phyloP scores from a whole-genome alignment of 2,888 invertebrate species.

The Philereme transversata region DNA sequence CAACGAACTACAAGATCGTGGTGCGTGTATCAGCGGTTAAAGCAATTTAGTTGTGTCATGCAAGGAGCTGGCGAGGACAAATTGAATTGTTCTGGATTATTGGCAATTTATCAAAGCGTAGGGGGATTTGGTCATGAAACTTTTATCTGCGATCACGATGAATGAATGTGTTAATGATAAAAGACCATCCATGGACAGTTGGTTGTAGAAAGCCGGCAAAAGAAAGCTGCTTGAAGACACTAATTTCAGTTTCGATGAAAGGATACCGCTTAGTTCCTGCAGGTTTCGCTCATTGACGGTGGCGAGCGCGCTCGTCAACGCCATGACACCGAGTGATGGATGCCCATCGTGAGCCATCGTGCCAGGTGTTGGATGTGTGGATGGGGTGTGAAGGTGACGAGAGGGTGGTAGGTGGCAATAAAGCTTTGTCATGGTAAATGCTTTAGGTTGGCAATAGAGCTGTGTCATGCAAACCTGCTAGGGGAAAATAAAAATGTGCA shows the following conservation, averaged over 20 bases:
- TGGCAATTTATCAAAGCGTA: background rate
- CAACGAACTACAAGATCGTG: conserved; percentile 45
- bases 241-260: no score
- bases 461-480: no score
- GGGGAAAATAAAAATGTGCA: no score
- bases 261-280: no score
- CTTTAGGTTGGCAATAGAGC: no score
- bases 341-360: conserved; percentile 5
- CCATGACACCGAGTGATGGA: conserved; percentile 57
- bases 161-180: no score
- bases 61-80: background rate
- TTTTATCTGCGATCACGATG: no score
- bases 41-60: background rate
- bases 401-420: conserved; percentile 1
- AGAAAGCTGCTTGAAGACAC: no score
- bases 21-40: background rate
- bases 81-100: background rate
- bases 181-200: no score
- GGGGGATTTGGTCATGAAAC: background rate
- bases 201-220: no score
- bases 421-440: background rate
- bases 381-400: conserved; percentile 27
- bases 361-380: conserved; percentile 20
- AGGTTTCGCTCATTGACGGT: conserved; percentile 39
- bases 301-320: conserved; percentile 73